Evolutionary conservation across 1,140 invertebrate genomes (phyloP).

Genomic region (Rhynchophorus ferrugineus): DNA sequence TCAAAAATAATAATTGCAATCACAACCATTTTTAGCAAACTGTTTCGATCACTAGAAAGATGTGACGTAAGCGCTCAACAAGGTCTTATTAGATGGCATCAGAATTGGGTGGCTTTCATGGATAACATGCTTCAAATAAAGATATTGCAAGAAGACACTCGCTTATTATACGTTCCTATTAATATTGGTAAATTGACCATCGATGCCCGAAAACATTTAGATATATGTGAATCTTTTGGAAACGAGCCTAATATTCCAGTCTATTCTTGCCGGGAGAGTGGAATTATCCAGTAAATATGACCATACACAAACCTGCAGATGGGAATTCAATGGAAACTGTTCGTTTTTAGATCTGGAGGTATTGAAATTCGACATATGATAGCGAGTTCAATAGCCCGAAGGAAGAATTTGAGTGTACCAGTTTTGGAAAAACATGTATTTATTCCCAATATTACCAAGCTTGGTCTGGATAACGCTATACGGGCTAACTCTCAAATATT

Average conservation of each 20-base stretch:
- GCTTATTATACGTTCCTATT: slow-evolving; percentile 75
- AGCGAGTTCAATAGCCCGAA: slow-evolving; percentile 67
- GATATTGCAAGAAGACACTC: slow-evolving; percentile 65
- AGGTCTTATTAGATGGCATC: slow-evolving; percentile 53
- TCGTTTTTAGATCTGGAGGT: slow-evolving; percentile 59
- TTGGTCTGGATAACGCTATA: slow-evolving; percentile 38
- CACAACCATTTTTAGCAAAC: too few species aligned
- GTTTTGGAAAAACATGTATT: slow-evolving; percentile 71
- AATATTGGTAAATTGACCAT: slow-evolving; percentile 73
- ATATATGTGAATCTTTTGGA: slow-evolving; percentile 32
- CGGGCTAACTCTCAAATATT: slow-evolving; percentile 60
- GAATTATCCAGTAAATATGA: slow-evolving; percentile 44
- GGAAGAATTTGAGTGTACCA: slow-evolving; percentile 53
- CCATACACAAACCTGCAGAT: neutral
- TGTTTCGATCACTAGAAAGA: too few species aligned
- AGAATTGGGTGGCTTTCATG: slow-evolving; percentile 89
- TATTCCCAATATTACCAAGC: slow-evolving; percentile 53
- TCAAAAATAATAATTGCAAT: too few species aligned
- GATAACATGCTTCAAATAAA: slow-evolving; percentile 88
- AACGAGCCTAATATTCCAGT: slow-evolving; percentile 42
- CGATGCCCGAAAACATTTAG: slow-evolving; percentile 64
- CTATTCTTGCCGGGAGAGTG: slow-evolving; percentile 44
- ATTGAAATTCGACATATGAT: slow-evolving; percentile 77
- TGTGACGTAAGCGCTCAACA: slow-evolving; percentile 11
- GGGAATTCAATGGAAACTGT: neutral